Evolutionary conservation across 2,797 vertebrate species (phyloP).

Genomic region (Meriones psammophilus): DNA sequence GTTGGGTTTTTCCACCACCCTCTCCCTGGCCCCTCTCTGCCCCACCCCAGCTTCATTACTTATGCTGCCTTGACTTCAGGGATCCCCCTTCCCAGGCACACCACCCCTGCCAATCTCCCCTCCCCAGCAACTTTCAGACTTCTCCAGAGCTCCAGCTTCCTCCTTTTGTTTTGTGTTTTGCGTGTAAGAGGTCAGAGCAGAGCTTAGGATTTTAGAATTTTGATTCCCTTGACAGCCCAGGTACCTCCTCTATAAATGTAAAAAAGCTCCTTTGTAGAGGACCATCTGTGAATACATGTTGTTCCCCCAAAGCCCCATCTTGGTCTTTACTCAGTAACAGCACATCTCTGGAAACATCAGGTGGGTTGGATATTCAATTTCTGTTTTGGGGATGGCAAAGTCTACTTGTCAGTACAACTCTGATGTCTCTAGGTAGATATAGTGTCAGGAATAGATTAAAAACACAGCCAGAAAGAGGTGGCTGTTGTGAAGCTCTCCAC

Average conservation of each 20-base stretch:
- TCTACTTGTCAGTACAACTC: slow-evolving; percentile 9
- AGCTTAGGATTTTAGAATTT: not conserved
- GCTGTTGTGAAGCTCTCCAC: slow-evolving; percentile 18
- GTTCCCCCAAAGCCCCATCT: not conserved
- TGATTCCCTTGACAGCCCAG: not conserved
- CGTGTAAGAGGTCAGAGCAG: slow-evolving; percentile 3
- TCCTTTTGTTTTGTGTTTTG: not conserved
- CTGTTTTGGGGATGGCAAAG: slow-evolving; percentile 27
- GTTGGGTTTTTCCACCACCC: not conserved
- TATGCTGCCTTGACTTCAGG: slow-evolving; percentile 21
- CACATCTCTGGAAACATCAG: not conserved
- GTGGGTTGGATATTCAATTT: not conserved
- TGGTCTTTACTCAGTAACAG: not conserved
- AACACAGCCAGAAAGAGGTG: not conserved
- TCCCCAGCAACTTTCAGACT: not conserved
- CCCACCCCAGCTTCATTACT: not conserved
- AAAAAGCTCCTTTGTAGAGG: not conserved
- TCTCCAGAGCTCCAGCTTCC: not conserved
- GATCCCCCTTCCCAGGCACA: not conserved
- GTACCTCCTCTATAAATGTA: not conserved
- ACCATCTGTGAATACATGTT: not conserved
- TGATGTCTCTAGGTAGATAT: not conserved
- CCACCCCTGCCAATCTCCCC: not conserved
- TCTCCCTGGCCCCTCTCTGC: not conserved
- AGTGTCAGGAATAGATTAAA: slow-evolving; percentile 17